Base-by-base conservation (phyloP, 2,113 vertebrate species). In the Gopherus flavomarginatus region DNA sequence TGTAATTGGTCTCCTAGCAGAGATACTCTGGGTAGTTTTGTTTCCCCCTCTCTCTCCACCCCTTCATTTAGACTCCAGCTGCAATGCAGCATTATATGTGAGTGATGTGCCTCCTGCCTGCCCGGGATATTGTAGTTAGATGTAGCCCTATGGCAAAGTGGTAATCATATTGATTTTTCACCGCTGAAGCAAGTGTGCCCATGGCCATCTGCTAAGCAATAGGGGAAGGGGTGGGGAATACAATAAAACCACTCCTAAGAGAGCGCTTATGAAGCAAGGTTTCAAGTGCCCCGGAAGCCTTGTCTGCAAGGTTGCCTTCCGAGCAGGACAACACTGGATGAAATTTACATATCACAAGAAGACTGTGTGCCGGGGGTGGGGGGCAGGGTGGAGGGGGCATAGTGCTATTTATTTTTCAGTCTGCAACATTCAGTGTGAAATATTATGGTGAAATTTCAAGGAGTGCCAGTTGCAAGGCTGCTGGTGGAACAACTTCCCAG, bases 121-220 rank as follows among this genome's bases (percentile, higher is more conserved):
- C 9, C 87, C 31, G 24, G 65, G 72, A 53, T 88, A 57, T 49
- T 57, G 83, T 86, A 84, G 29, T 47, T 29, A 79, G 91, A 87
- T 89, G 91, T n/a, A 95, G 88, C 94, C 93, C 50, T 8, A 65
- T 53, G 85, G 83, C 97, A 90, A 95, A 90, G 87, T 31, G 56
- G 85, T 35, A 90, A 93, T 95, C 44, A 1, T 1, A 97, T 93
- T 35, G 97, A 97, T 98, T 96, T 94, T 89, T 96, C 87, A 90
- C 92, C 88, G 81, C 86, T 84, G 91, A 95, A 87, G 89, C 91
- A 92, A 87, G 80, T 72, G n/a, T 57, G 38, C 21, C 82, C 50
- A 8, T 35, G 62, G 93, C 94, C 90, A 72, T 8, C 90, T 59
- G 29, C 77, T 93, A 42, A 86, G 88, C 52, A 62, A 83, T 82